Evolutionary conservation across 2,888 invertebrate genomes (phyloP), one percentile per base, ranked within the genome.

Genomic region (Melieria picta): DNA sequence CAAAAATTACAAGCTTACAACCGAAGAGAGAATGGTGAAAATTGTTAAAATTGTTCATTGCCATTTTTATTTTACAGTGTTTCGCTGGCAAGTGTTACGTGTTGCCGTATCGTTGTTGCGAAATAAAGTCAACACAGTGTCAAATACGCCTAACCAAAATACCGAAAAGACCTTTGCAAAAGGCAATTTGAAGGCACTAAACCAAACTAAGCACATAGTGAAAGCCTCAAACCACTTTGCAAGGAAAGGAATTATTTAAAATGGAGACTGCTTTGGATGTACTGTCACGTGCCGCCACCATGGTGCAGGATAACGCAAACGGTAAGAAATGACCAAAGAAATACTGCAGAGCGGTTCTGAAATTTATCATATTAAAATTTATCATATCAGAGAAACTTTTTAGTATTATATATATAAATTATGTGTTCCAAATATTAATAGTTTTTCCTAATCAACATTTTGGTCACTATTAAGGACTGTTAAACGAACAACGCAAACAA

Each of bases 211-310:
- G 6, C 7, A 10, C 13, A n/a, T 45, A 45, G 52, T 42, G 16
- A 52, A 61, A 47, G 11, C 3, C 16, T 42, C 43, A 6, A 7
- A 52, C 47, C 50, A 45, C 45, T 43, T 60, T 30, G 16, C 58
- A 11, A 52, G 48, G 11, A 43, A 60, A 67, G 57, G 42, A n/a
- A 48, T 43, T 42, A 16, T 48, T 7, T n/a, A 48, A 10, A 57
- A 91, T 93, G 86, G 95, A 95, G 89, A 93, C 94, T 73, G 93
- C 95, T 75, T 88, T 95, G 85, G 95, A 95, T 84, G 95, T 96
- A 79, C 89, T 96, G 78, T 95, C 95, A 78, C 91, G 95, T 82
- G 95, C 95, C 74, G 95, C 95, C 42, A 94, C 94, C 42, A 95
- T 95, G 94, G 92, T 95, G 79, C 94, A 94, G 87, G 93, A 93